phyloP scores from a whole-genome alignment of 1,140 invertebrate genomes.

The Euglossa dilemma region DNA sequence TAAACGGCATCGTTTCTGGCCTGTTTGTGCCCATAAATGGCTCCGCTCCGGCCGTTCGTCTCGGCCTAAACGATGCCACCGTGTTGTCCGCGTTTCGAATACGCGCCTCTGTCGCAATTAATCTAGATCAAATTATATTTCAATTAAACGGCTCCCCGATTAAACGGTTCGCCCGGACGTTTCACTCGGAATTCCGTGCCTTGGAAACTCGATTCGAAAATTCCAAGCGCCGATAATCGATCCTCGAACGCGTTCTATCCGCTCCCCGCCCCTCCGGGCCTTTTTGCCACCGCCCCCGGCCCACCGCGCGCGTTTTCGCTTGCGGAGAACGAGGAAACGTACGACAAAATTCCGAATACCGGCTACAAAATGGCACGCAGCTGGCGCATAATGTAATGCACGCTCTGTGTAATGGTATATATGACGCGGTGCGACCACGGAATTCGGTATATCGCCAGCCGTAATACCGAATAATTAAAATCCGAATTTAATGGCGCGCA shows the following conservation, averaged over 20 bases:
- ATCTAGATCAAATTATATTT: not conserved
- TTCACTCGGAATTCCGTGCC: not conserved
- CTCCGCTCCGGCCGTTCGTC: not conserved
- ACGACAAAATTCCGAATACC: conserved; percentile 42
- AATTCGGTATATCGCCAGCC: conserved; percentile 41
- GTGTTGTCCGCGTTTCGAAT: not conserved
- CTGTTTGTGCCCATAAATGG: conserved; percentile 46
- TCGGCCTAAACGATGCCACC: not conserved
- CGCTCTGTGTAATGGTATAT: conserved; percentile 39
- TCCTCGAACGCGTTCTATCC: conserved; percentile 4
- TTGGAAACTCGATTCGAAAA: not conserved
- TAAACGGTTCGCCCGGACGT: not conserved
- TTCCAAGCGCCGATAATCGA: not conserved
- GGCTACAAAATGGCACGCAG: conserved; percentile 42
- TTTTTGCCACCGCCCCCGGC: not conserved
- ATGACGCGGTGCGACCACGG: conserved; percentile 39
- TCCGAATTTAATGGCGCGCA: conserved; percentile 14
- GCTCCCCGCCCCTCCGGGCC: not conserved
- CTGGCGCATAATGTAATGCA: conserved; percentile 48
- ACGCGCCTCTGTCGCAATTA: no score
- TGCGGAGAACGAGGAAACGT: not conserved
- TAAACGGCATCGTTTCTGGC: conserved; percentile 55
- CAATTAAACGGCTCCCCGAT: not conserved
- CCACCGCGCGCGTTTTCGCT: not conserved
- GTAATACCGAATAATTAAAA: conserved; percentile 40